Percentiles rank a stretch among this genome's conserved stretches.
These are phyloP conservation scores for Acanthopleura granulata DNA, from an alignment of 2,888 invertebrate species.

Conservation along the genomic window DNA sequence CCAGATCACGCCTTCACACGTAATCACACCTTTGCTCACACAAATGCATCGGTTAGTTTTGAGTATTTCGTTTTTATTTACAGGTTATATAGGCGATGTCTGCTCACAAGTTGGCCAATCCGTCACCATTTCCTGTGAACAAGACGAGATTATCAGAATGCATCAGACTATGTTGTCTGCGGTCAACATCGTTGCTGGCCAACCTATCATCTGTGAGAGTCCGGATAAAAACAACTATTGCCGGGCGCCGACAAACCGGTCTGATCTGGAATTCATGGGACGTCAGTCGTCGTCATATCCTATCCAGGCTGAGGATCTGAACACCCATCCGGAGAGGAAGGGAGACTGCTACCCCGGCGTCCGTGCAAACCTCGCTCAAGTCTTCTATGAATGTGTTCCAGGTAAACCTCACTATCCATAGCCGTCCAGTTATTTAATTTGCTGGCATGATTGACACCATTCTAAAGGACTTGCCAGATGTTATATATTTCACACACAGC, in stretches of 20 bases:
- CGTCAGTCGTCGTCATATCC: not conserved
- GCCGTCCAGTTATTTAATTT: too few species aligned
- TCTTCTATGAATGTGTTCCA: constrained; percentile 13
- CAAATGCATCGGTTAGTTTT: too few species aligned
- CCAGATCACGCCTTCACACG: too few species aligned
- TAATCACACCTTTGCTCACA: too few species aligned
- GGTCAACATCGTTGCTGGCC: not conserved
- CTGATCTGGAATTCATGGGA: constrained; percentile 1
- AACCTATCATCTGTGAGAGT: not conserved
- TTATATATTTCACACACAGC: too few species aligned
- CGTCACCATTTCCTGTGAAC: not conserved
- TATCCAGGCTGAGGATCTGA: not conserved
- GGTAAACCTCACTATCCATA: not conserved
- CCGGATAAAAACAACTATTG: not conserved
- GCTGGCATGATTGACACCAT: too few species aligned
- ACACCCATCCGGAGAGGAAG: not conserved
- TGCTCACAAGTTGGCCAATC: not conserved
- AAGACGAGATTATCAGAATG: not conserved
- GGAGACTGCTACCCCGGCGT: not conserved
- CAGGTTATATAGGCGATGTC: not conserved
- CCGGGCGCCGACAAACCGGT: not conserved
- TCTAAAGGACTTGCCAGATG: too few species aligned
- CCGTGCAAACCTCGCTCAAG: not conserved
- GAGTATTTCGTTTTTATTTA: not conserved
- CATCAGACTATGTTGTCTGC: not conserved